Percentiles rank a stretch among this genome's conserved stretches.
Conservation (phyloP, 2,113 vertebrate species). For the Malaclemys terrapin region DNA sequence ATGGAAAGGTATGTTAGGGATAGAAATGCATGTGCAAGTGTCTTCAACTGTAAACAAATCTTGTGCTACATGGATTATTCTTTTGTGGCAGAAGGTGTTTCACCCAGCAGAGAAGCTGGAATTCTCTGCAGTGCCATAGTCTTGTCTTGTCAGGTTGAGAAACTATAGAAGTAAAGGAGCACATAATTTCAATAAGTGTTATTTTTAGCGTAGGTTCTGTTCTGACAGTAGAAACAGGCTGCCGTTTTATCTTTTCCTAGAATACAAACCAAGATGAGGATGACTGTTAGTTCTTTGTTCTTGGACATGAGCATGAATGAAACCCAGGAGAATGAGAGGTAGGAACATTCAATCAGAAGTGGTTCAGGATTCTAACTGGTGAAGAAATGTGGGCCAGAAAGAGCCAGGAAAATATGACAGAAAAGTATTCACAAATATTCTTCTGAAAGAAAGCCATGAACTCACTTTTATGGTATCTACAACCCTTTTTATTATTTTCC, state of each 20-base stretch:
- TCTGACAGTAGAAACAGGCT: background rate
- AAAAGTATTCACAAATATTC: background rate
- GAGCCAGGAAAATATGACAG: background rate
- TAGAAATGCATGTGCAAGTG: background rate
- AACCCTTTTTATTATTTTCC: background rate
- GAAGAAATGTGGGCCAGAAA: background rate
- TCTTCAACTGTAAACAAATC: background rate
- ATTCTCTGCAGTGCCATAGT: background rate
- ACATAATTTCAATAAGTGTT: background rate
- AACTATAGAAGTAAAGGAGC: background rate
- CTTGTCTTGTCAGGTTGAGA: background rate
- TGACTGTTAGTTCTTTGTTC: background rate
- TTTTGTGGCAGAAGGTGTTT: background rate
- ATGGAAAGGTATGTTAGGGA: background rate
- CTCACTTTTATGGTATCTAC: background rate
- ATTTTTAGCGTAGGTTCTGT: background rate
- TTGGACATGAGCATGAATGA: background rate
- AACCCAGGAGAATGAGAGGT: background rate
- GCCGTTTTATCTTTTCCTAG: background rate
- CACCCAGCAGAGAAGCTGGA: background rate
- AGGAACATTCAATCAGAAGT: background rate
- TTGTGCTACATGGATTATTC: too few species aligned
- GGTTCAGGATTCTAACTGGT: background rate
- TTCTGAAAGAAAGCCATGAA: background rate
- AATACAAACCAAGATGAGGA: background rate